Evolutionary conservation across 1,140 invertebrate genomes (phyloP), one percentile per base, ranked within the genome.

Genomic region (Anadara kagoshimensis): DNA sequence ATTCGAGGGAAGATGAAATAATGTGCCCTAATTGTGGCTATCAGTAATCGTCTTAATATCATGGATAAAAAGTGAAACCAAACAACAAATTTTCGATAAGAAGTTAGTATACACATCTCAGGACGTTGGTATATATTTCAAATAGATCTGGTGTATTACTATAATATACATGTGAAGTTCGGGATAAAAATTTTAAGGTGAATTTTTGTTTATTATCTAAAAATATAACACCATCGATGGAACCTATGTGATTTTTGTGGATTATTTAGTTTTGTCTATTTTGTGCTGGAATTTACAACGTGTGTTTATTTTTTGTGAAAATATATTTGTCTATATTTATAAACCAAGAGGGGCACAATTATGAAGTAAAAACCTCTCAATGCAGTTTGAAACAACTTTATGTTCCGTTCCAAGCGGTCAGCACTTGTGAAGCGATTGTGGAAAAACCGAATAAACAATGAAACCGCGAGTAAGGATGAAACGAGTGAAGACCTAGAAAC

Each of bases 321-420:
- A n/a, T 20, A 20, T 10, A n/a, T 20, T 8, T 51, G 49, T 51
- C 0, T 51, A 18, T 22, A 51, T 51, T 2, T 3, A 51, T 2
- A 8, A 51, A 51, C 11, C 18, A 51, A 18, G 49, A 20, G 5
- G 20, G 5, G n/a, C 24, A 56, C 1, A 24, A 64, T 24, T 26
- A 51, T 22, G 45, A 44, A 54, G 36, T 43, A 12, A 53, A 49
- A 45, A 69, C 47, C 49, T 68, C 51, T 51, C 53, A 70, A 47
- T 26, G 62, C 74, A 41, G 72, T 70, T 73, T 73, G 70, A 58
- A 70, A 84, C 83, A 83, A 36, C 78, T 94, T 93, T 91, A 94
- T 94, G 93, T 94, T 93, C 90, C 92, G 92, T 86, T 92, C 91
- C 89, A 93, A 91, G 90, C 91, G 92, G 87, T 91, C 90, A 84